Conservation (phyloP, 2,797 vertebrate species). For the Adelosebastes latens region DNA sequence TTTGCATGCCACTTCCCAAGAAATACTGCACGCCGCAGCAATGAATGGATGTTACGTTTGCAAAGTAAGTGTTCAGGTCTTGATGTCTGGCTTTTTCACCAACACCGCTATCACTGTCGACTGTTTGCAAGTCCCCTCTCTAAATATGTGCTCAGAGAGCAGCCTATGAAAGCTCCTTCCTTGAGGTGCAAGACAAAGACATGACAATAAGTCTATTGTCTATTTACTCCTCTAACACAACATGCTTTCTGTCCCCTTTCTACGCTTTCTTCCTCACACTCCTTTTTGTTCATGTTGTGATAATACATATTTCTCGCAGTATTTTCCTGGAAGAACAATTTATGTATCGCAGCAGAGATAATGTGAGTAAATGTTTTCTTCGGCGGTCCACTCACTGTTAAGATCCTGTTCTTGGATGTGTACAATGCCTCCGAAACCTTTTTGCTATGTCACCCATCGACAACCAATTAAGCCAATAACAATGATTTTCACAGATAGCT, state of each 20-base stretch:
- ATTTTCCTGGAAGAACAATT: constrained; percentile 44
- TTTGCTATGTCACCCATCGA: constrained; percentile 44
- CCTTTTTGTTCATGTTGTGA: constrained; percentile 39
- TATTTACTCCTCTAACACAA: constrained; percentile 55
- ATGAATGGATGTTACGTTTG: constrained; percentile 24
- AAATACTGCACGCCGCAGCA: constrained; percentile 1
- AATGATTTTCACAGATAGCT: constrained; percentile 43
- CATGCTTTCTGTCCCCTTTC: constrained; percentile 9
- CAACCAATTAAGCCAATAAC: constrained; percentile 57
- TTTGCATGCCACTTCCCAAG: constrained; percentile 16
- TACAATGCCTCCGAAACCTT: constrained; percentile 39
- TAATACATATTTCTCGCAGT: constrained; percentile 47
- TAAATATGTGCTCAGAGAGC: constrained; percentile 50
- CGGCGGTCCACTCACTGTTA: constrained; percentile 18
- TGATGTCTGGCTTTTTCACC: constrained; percentile 42
- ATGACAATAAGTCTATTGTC: constrained; percentile 49
- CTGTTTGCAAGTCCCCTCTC: constrained; percentile 49
- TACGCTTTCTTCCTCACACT: neutral
- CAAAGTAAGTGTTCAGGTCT: constrained; percentile 8
- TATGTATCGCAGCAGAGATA: constrained; percentile 36
- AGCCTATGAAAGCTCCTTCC: constrained; percentile 40
- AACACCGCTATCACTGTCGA: constrained; percentile 31
- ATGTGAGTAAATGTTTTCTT: constrained; percentile 56
- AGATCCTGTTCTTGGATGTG: constrained; percentile 32
- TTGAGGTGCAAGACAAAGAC: constrained; percentile 46